These are phyloP conservation scores for Parauchenoglanis punctatus DNA, from an alignment of 2,797 vertebrate genomes.

Conservation along the genomic window DNA sequence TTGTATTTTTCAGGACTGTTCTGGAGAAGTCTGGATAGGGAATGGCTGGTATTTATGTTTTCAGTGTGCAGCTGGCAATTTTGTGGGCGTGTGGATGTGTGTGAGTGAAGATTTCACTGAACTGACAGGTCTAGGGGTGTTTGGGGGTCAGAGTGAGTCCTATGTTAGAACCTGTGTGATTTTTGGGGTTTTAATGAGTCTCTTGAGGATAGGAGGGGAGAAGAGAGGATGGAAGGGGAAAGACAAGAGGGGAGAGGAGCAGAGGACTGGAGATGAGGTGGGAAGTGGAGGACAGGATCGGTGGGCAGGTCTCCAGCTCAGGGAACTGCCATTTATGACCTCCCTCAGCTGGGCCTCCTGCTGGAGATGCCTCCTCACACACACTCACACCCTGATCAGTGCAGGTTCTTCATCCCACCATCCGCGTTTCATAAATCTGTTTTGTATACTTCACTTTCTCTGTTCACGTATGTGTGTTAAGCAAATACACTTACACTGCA, in stretches of 20 bases:
- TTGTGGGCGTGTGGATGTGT: background rate
- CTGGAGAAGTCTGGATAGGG: background rate
- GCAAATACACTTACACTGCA: background rate
- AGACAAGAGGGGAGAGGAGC: conserved; percentile 6
- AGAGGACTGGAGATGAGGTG: conserved; percentile 8
- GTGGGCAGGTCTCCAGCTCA: conserved; percentile 30
- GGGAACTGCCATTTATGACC: conserved; percentile 41
- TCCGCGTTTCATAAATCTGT: background rate
- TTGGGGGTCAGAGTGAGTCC: conserved; percentile 23
- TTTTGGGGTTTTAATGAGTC: conserved; percentile 36
- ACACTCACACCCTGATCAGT: conserved; percentile 11
- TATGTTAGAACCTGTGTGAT: conserved; percentile 19
- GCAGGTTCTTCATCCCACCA: background rate
- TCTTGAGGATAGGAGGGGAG: conserved; percentile 25
- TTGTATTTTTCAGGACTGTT: background rate
- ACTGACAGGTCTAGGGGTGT: conserved; percentile 3
- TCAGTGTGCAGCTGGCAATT: conserved; percentile 8
- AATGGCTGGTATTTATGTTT: background rate
- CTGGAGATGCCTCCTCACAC: conserved; percentile 6
- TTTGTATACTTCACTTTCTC: background rate
- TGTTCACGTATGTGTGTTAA: background rate
- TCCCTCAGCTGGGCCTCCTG: conserved; percentile 44
- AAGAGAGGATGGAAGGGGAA: background rate
- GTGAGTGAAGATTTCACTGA: conserved; percentile 9
- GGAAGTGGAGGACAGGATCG: background rate